Evolutionary conservation across 2,888 invertebrate species (phyloP), one percentile per base, ranked within the genome.

Genomic region (Parnassius glacialis): DNA sequence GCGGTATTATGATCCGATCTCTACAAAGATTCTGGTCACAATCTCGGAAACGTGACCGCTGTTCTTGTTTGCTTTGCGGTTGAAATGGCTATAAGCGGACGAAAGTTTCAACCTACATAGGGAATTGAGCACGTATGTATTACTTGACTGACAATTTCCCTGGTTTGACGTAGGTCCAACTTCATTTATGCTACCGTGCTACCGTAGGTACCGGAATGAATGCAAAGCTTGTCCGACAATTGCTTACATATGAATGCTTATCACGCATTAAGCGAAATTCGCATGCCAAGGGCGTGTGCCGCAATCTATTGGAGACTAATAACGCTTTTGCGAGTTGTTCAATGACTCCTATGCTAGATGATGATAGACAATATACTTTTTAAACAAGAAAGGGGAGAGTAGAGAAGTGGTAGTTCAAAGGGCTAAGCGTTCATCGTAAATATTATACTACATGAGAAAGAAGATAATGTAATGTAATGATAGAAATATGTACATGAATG

Each of bases 41-140:
- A 81, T 82, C 81, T 81, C 70, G 76, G 78, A 82, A 82, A 86
- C 85, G 83, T 85, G 89, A 85, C 82, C 80, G 74, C 72, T 71
- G 72, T 85, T 81, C 85, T 87, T 83, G 86, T 89, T 87, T 81
- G 72, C 78, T 78, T 88, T 87, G 84, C 85, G 87, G 88, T 81
- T 54, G 76, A 75, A 80, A 80, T 78, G 75, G 75, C 79, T 79
- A 74, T 74, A 77, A 78, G 75, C 80, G 77, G 81, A 87, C 82
- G 89, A 90, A 89, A 90, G 88, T 87, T 79, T 74, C 80, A 84
- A 80, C 88, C 87, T 83, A 89, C 85, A 85, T 87, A 68, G 72
- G 70, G 65, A 72, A 75, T 76, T 74, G 78, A 76, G 81, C 82
- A 82, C 83, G 84, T 83, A 83, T 82, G 80, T 84, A 82, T 82